Base-by-base conservation (phyloP, 1,140 invertebrate genomes). In the Hylaeus anthracinus region DNA sequence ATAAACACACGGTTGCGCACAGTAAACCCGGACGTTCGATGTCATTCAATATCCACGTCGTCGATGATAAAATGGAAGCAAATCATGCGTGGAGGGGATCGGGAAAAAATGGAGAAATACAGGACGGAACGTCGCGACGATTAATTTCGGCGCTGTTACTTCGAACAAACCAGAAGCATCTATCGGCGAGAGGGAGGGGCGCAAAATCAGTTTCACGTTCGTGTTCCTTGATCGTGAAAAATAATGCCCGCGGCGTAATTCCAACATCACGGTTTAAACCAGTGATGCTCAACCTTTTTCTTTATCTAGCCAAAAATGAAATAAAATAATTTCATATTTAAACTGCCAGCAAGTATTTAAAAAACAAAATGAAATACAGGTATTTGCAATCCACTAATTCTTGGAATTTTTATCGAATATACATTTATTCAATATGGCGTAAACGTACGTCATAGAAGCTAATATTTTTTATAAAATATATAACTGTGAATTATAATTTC, bases 1-100 rank as follows among this genome's bases (percentile, higher is more conserved):
- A 78, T 78, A 78, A 78, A 72, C n/a, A 39, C 41, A 64, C 41
- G 53, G 74, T 76, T 76, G 69, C 63, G 43, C 14, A 26, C 12
- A 12, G 67, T 78, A 63, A 78, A 78, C 72, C 69, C 12, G 12
- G 41, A 43, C n/a, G 76, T 26, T 72, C 76, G 12, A 79, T 79
- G 64, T 72, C 69, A 79, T 79, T 72, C 51, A 72, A 79, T 79
- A 72, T 79, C 64, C 56, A 79, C 69, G 55, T 64, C 67, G 58
- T 12, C 53, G 48, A 37, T 39, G 51, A 43, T 39, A 37, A 63
- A 55, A 53, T 60, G 64, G 1, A 9, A 3, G 10, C 2, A n/a
- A 10, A n/a, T n/a, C 45, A 9, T 2, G 15, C 58, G 26, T 61
- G 8, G 5, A 48, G n/a, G 48, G 45, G 15, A 66, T 51, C 48